Evolutionary conservation across 1,140 invertebrate genomes (phyloP).

Genomic region (Zaprionus vittiger): DNA sequence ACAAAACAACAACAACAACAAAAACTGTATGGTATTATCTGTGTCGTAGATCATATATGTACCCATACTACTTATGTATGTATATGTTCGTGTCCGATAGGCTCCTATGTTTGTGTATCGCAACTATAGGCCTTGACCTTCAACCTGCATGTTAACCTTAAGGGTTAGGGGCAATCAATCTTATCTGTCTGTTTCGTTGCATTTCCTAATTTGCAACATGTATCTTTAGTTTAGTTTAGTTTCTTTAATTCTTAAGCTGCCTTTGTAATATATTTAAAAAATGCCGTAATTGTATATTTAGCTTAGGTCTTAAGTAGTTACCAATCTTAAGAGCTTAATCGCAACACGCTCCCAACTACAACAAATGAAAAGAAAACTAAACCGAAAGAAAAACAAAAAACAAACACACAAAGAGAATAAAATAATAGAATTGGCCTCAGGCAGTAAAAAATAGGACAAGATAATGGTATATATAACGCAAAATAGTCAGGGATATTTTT

Average conservation of each 20-base stretch:
- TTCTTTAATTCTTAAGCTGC: slow-evolving; percentile 60
- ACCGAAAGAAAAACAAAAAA: not conserved
- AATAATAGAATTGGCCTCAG: slow-evolving; percentile 68
- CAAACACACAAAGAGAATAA: slow-evolving; percentile 34
- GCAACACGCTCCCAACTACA: slow-evolving; percentile 49
- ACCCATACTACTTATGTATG: slow-evolving; percentile 26
- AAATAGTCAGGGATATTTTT: slow-evolving; percentile 83
- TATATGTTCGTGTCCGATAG: slow-evolving; percentile 47
- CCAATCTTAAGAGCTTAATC: slow-evolving; percentile 68
- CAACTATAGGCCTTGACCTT: not conserved
- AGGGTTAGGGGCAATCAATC: slow-evolving; percentile 46
- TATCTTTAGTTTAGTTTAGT: slow-evolving; percentile 52
- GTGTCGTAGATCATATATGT: slow-evolving; percentile 55
- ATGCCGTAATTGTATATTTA: slow-evolving; percentile 70
- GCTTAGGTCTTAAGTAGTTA: slow-evolving; percentile 51
- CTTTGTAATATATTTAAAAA: slow-evolving; percentile 79
- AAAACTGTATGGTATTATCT: slow-evolving; percentile 77
- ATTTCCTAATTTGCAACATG: slow-evolving; percentile 60
- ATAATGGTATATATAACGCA: slow-evolving; percentile 31
- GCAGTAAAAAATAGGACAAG: slow-evolving; percentile 54
- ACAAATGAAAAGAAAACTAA: slow-evolving; percentile 9
- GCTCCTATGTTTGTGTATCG: slow-evolving; percentile 33
- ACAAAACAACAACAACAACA: slow-evolving; percentile 46
- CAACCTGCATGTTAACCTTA: slow-evolving; percentile 36
- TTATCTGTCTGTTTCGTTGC: slow-evolving; percentile 48